Evolutionary conservation across 2,113 vertebrate genomes (phyloP), one percentile per base, ranked within the genome.

Genomic region (Rutilus rutilus): DNA sequence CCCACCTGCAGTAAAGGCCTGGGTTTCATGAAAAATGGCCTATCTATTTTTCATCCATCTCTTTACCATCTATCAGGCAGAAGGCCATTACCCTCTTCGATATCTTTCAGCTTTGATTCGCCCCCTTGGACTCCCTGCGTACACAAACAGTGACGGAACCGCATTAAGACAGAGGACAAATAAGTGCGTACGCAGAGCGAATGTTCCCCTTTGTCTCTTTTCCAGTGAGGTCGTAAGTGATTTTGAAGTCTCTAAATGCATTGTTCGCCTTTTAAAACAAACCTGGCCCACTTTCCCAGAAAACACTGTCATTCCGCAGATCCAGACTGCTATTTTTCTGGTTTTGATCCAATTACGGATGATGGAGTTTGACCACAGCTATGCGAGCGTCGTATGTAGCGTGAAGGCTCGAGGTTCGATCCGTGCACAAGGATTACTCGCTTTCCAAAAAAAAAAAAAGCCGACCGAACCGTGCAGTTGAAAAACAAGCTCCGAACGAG

Each of bases 11-110:
- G 88, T 88, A 86, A 89, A 82, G 87, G 52, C 85, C 47, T 17
- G 82, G 85, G 64, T 80, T 87, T 67, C 85, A 86, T 86, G 87
- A 91, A 83, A 89, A 85, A 92, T 91, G 76, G 80, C 91, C 75
- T 84, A 92, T 92, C 88, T 87, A 88, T 84, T 88, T 86, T 78
- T 85, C 89, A 93, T 93, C 92, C 88, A 93, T 92, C 87, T 87
- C 86, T 83, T 88, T 86, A 64, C 83, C 89, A 93, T 93, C 91
- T 88, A 93, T 95, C 93, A 93, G 84, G 52, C n/a, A 90, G 88
- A 91, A 80, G 78, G 78, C 84, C 74, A 89, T 89, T 88, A 89
- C 84, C 60, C 67, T 69, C 85, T 81, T 80, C 64, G 23, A 73
- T 64, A 64, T 69, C 57, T 71, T 82, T 78, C 81, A 17, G 67